Conservation (phyloP, 2,113 vertebrate genomes). For the Shinisaurus crocodilurus region DNA sequence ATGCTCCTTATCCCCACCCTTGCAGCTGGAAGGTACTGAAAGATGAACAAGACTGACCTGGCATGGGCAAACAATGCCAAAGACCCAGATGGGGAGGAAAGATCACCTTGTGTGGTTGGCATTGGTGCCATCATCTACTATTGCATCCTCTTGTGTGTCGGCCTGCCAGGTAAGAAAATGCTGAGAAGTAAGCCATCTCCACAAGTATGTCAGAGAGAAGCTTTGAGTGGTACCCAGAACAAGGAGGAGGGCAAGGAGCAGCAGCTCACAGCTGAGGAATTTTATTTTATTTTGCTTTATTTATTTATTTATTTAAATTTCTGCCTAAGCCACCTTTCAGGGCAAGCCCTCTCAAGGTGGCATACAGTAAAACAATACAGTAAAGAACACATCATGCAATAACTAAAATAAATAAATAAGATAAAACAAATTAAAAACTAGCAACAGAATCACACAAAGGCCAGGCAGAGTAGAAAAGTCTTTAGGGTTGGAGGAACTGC, state of each 20-base stretch:
- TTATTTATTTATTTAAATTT: neutral
- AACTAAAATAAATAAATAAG: neutral
- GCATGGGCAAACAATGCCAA: constrained; percentile 41
- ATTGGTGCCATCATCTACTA: constrained; percentile 88
- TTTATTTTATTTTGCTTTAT: neutral
- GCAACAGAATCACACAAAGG: neutral
- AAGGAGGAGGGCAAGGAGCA: neutral
- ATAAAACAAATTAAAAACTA: neutral
- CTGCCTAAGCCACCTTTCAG: neutral
- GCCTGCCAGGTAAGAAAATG: constrained; percentile 87
- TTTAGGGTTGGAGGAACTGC: neutral
- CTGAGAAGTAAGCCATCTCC: neutral
- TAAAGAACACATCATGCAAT: neutral
- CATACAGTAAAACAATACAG: neutral
- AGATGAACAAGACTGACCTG: constrained; percentile 77
- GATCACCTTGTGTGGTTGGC: constrained; percentile 85
- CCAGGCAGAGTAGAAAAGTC: neutral
- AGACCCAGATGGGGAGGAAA: constrained; percentile 58
- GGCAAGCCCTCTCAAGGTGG: neutral
- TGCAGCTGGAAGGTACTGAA: constrained; percentile 17
- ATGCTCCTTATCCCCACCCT: neutral
- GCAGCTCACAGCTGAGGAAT: neutral
- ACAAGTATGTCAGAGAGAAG: neutral
- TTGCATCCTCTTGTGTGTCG: constrained; percentile 88
- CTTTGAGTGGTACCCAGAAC: neutral